phyloP scores from a whole-genome alignment of 37 sponge, comb jelly and placozoan species.

The Corticium candelabrum region DNA sequence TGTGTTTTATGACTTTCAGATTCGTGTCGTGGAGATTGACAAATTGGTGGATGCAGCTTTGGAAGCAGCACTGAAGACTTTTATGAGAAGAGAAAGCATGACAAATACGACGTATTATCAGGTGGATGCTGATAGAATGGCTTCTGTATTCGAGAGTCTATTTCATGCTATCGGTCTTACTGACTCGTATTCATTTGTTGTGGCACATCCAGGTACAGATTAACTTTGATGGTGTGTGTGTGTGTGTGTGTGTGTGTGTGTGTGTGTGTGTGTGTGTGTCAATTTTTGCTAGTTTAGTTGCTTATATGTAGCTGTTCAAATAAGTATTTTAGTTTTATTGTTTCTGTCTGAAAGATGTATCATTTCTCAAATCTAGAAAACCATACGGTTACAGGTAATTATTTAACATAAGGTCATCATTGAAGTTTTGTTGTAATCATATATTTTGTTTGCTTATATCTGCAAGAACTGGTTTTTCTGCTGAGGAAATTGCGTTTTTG shows the following conservation, averaged over 20 bases:
- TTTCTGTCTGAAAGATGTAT: too few relatives aligned
- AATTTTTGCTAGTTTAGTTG: too few relatives aligned
- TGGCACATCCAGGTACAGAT: not conserved
- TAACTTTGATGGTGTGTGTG: too few relatives aligned
- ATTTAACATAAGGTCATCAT: too few relatives aligned
- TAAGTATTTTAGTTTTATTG: too few relatives aligned
- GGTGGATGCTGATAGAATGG: conserved; percentile 8
- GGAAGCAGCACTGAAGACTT: conserved; percentile 14
- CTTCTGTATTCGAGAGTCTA: not conserved
- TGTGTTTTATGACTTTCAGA: conserved; percentile 1
- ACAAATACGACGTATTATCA: not conserved
- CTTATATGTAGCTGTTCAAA: too few relatives aligned
- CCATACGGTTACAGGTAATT: conserved; percentile 2
- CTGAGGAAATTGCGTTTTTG: not conserved
- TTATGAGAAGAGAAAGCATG: not conserved
- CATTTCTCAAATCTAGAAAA: not conserved
- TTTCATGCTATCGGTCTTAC: not conserved
- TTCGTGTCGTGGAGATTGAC: not conserved
- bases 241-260: too few relatives aligned
- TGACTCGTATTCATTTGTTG: not conserved
- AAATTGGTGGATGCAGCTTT: not conserved
- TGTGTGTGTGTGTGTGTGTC: too few relatives aligned
- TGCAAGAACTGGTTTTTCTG: conserved; percentile 7
- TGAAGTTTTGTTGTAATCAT: too few relatives aligned
- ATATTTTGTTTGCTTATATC: too few relatives aligned